A percentile compares a stretch with the other conserved stretches of the same genome.
These are phyloP conservation scores for Gisinianus flammeolus DNA, from an alignment of 2,888 invertebrate species.

Conservation along the genomic window DNA sequence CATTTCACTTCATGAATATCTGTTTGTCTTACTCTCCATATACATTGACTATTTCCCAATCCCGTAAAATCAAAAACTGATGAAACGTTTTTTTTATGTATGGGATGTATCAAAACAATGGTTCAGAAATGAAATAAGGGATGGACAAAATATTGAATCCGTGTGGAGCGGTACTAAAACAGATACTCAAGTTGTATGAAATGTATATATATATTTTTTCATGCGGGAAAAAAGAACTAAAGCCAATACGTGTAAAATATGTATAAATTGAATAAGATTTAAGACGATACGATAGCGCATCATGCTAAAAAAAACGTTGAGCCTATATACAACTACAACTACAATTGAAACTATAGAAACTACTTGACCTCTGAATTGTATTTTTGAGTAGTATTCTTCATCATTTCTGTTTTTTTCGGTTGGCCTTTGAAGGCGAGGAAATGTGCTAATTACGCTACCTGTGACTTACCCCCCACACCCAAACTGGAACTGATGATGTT, in stretches of 20 bases:
- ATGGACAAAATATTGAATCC: background rate
- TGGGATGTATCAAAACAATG: too few relatives aligned
- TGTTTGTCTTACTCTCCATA: too few relatives aligned
- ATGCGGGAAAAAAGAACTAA: background rate
- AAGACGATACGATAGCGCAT: background rate
- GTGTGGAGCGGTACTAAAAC: background rate
- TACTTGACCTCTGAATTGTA: conserved; percentile 5
- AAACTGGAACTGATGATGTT: conserved; percentile 43
- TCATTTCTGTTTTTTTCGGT: conserved; percentile 43
- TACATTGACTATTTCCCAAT: too few relatives aligned
- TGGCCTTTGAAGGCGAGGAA: conserved; percentile 43
- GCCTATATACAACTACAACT: background rate
- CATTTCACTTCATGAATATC: background rate
- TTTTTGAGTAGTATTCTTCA: conserved; percentile 36
- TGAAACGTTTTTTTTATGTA: too few relatives aligned
- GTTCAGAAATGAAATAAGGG: background rate
- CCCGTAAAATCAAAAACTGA: too few relatives aligned
- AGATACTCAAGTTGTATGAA: conserved; percentile 13
- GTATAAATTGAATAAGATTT: background rate
- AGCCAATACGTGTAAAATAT: background rate
- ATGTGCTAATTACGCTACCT: conserved; percentile 43
- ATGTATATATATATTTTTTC: background rate
- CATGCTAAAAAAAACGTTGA: conserved; percentile 5
- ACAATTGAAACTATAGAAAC: background rate
- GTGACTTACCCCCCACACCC: conserved; percentile 42